Percentiles rank a stretch among this genome's conserved stretches.
These are phyloP conservation scores for Coccyzus lansbergi DNA, from an alignment of 2,797 vertebrate genomes.

Conservation along the genomic window DNA sequence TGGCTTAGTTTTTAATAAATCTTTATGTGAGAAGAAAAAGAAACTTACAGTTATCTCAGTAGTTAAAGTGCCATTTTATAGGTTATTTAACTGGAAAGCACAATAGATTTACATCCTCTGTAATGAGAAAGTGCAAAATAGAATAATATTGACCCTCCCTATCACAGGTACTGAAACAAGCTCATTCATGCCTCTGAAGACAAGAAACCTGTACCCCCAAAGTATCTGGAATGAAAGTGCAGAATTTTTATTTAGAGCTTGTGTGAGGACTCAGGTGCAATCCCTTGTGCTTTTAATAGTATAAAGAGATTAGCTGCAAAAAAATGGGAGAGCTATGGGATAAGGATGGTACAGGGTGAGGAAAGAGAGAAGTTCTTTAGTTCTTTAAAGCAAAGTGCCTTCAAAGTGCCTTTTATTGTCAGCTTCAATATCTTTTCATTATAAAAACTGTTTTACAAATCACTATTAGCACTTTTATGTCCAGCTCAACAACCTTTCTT, in stretches of 20 bases:
- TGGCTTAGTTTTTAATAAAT: not conserved
- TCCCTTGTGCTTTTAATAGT: not conserved
- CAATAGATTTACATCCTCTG: not conserved
- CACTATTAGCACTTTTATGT: not conserved
- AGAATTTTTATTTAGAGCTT: not conserved
- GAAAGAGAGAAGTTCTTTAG: not conserved
- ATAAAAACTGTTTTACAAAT: constrained; percentile 16
- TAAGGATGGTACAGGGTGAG: not conserved
- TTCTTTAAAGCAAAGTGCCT: not conserved
- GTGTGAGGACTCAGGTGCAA: not conserved
- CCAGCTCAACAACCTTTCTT: constrained; percentile 27
- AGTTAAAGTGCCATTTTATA: not conserved
- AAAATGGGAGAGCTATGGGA: not conserved
- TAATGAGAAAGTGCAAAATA: not conserved
- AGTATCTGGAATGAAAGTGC: not conserved
- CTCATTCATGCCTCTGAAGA: not conserved
- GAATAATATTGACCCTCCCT: not conserved
- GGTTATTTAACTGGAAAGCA: constrained; percentile 10
- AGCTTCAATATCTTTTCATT: not conserved
- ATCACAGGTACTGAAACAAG: not conserved
- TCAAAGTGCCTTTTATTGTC: not conserved
- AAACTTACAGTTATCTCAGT: not conserved
- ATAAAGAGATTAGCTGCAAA: not conserved
- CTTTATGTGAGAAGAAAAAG: not conserved
- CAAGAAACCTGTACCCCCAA: not conserved